Conservation (phyloP, 2,888 invertebrate species). For the Brachypterus glaber region DNA sequence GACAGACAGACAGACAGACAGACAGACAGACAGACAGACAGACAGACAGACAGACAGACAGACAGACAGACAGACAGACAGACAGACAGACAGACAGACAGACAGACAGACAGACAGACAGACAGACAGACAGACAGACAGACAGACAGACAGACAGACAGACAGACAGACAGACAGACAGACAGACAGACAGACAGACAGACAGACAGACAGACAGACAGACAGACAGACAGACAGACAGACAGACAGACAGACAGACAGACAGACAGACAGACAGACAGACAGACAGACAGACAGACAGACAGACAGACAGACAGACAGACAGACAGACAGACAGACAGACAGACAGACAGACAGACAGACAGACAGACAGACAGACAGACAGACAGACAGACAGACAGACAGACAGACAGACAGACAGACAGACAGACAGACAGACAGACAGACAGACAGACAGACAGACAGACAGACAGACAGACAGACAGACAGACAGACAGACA, state of each 20-base stretch:
- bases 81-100: constrained; percentile 2
- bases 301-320: too few species aligned
- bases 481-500: constrained; percentile 9
- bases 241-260: too few species aligned
- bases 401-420: too few species aligned
- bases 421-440: too few species aligned
- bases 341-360: too few species aligned
- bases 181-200: constrained; percentile 1
- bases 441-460: too few species aligned
- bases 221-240: neutral
- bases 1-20: constrained; percentile 20
- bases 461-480: constrained; percentile 9
- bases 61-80: constrained; percentile 2
- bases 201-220: neutral
- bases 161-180: constrained; percentile 2
- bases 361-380: too few species aligned
- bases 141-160: constrained; percentile 2
- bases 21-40: constrained; percentile 17
- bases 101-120: constrained; percentile 2
- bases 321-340: too few species aligned
- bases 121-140: constrained; percentile 2
- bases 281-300: too few species aligned
- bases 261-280: too few species aligned
- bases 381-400: too few species aligned
- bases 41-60: constrained; percentile 2